Conservation (phyloP, 2,113 vertebrate species). For the Rafetus swinhoei region DNA sequence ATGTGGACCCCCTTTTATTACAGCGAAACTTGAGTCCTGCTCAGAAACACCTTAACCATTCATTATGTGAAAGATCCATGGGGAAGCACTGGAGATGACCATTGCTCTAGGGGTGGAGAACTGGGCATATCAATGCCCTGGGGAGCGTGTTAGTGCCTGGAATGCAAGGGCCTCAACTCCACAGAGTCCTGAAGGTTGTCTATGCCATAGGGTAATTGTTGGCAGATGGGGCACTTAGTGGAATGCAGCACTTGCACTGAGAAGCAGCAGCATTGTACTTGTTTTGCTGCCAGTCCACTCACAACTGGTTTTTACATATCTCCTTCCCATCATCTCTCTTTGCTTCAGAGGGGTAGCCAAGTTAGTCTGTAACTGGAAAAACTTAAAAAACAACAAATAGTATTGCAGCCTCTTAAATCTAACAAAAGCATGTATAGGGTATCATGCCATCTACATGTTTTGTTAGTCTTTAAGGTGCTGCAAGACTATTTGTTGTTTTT, state of each 20-base stretch:
- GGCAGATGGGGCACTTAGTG: background rate
- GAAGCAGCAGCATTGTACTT: background rate
- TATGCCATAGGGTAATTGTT: background rate
- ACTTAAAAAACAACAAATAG: too few species aligned
- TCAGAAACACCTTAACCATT: too few species aligned
- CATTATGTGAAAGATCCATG: fast-evolving
- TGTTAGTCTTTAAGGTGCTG: too few species aligned
- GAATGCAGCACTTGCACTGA: background rate
- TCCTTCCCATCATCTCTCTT: background rate
- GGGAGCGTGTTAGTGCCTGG: background rate
- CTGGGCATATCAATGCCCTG: fast-evolving
- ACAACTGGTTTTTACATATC: too few species aligned
- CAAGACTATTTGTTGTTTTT: too few species aligned
- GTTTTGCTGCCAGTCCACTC: background rate
- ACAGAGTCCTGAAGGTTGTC: background rate
- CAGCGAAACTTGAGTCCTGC: too few species aligned
- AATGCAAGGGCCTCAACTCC: background rate
- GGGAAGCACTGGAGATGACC: background rate
- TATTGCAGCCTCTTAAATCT: too few species aligned
- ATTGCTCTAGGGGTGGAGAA: background rate
- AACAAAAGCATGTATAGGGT: too few species aligned
- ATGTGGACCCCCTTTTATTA: too few species aligned
- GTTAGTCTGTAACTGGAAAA: too few species aligned
- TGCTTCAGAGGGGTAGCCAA: too few species aligned
- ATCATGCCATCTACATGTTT: too few species aligned